These are phyloP conservation scores for Galeopterus variegatus DNA, from an alignment of 2,113 vertebrate genomes.

Conservation along the genomic window DNA sequence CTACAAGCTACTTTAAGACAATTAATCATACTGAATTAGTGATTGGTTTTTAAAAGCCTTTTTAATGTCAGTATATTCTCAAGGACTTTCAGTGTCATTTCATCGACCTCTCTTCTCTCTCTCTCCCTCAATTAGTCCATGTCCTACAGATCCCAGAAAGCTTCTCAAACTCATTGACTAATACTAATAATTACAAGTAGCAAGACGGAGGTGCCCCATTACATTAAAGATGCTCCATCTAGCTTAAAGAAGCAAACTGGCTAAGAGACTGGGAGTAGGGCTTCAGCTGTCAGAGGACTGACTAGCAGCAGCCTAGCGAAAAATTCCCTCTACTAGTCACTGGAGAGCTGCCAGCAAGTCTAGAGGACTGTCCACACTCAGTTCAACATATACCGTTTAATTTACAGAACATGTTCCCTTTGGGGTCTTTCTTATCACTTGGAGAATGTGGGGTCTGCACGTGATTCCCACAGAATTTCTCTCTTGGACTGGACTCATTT, in stretches of 20 bases:
- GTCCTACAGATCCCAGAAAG: constrained; percentile 33
- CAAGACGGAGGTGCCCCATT: not conserved
- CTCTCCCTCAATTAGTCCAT: not conserved
- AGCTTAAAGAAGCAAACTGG: constrained; percentile 40
- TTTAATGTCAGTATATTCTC: constrained; percentile 60
- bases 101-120: not conserved
- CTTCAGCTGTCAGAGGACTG: constrained; percentile 5
- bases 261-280: not conserved
- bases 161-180: not conserved
- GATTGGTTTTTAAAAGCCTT: constrained; percentile 82
- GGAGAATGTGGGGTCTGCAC: not conserved
- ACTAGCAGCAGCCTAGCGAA: not conserved
- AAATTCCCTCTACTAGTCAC: not conserved
- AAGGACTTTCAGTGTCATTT: constrained; percentile 69
- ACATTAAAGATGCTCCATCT: constrained; percentile 27
- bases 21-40: constrained; percentile 80
- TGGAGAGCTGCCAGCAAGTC: not conserved
- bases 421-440: constrained; percentile 38
- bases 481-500: not conserved
- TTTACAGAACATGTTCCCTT: not conserved
- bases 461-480: not conserved
- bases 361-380: not conserved
- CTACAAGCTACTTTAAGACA: constrained; percentile 75
- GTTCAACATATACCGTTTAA: not conserved
- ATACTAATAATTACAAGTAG: not conserved